Evolutionary conservation across 2,888 invertebrate species (phyloP), one percentile per base, ranked within the genome.

Genomic region (Amblyteles armatorius): DNA sequence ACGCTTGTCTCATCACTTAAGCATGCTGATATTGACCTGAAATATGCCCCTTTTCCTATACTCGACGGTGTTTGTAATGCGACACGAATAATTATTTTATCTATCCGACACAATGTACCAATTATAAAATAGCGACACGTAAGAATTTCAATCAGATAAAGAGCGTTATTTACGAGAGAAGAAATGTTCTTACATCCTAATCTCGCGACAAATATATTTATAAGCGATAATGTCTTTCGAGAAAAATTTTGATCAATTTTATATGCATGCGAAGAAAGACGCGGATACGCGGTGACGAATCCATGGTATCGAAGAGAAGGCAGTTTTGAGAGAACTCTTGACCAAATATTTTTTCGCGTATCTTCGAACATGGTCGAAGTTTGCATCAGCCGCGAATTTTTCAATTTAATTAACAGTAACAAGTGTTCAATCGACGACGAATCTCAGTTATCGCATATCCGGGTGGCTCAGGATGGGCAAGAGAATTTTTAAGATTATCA

Each of bases 401-500:
- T 57, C 6, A 72, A 55, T 79, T 72, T 48, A 65, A 65, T 36
- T 29, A 50, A 63, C 63, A 48, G 22, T 79, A 48, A 63, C 63
- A 36, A 60, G 40, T 22, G n/a, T 71, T 40, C 2, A 33, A 63
- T 44, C n/a, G 19, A 48, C 60, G 77, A 78, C 19, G 55, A 48
- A 74, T 84, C 80, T 68, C 80, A 36, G 50, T 78, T 84, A 65
- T 76, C 79, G 82, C 79, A 74, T 63, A 80, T 72, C 72, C 87
- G 87, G 82, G 87, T 86, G 87, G 87, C 87, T 87, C 87, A 86
- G 85, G 85, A 87, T 84, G 76, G 84, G 68, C 80, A 57, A 68
- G 80, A 82, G 69, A 76, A 19, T 83, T 55, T 55, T 40, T 63
- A 79, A 48, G 50, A 60, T 71, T 79, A 22, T 65, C 65, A 50